Conservation (phyloP, 2,797 vertebrate species). For the Thamnophis elegans region DNA sequence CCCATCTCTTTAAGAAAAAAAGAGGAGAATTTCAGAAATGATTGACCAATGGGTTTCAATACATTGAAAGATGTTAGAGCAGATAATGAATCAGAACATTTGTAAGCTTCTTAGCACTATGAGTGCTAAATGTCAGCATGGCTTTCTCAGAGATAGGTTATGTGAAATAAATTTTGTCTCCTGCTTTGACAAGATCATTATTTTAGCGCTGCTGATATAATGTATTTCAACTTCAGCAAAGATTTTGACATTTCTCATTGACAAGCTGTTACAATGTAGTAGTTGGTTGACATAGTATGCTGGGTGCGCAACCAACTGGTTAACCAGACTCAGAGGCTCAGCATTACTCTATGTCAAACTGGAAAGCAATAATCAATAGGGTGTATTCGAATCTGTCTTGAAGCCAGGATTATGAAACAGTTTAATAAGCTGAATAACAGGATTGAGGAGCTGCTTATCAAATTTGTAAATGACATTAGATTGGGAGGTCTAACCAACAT, state of each 20-base stretch:
- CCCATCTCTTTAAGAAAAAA: neutral
- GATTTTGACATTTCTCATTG: neutral
- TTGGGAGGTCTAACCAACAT: neutral
- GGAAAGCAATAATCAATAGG: neutral
- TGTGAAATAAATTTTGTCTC: neutral
- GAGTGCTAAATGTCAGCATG: neutral
- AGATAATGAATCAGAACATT: neutral
- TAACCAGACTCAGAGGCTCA: neutral
- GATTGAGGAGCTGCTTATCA: neutral
- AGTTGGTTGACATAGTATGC: neutral
- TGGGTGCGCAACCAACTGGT: neutral
- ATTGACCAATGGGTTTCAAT: neutral
- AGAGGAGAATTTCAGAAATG: neutral
- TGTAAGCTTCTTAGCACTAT: neutral
- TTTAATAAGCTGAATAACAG: neutral
- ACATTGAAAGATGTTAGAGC: neutral
- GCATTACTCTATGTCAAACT: neutral
- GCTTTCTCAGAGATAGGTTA: neutral
- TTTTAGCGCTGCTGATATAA: neutral
- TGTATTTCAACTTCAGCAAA: neutral
- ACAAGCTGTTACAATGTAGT: neutral
- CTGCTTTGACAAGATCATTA: neutral
- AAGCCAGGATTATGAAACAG: neutral
- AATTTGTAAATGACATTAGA: neutral
- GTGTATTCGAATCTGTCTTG: neutral